Conservation (phyloP, 2,113 vertebrate species). For the Proterorhinus semilunaris region DNA sequence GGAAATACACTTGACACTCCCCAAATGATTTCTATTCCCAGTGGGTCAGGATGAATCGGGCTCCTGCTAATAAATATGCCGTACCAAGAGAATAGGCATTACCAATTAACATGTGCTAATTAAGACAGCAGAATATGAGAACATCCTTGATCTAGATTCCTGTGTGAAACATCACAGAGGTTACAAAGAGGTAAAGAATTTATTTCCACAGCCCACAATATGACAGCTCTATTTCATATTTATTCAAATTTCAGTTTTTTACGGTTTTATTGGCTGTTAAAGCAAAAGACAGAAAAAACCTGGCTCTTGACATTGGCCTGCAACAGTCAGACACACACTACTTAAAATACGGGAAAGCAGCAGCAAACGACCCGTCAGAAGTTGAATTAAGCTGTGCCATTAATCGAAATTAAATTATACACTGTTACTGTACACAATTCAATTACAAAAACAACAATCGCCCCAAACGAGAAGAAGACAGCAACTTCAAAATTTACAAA, state of each 20-base stretch:
- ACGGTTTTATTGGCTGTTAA: not conserved
- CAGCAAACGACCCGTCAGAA: constrained; percentile 24
- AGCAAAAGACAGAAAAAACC: constrained; percentile 3
- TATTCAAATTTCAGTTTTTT: not conserved
- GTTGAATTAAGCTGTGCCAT: not conserved
- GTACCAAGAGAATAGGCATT: constrained; percentile 48
- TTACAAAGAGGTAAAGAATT: constrained; percentile 59
- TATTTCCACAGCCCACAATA: constrained; percentile 5
- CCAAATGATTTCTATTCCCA: constrained; percentile 56
- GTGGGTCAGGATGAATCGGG: constrained; percentile 50
- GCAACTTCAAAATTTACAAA: no score
- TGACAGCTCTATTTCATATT: not conserved
- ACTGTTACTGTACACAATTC: no score
- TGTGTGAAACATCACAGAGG: constrained; percentile 53
- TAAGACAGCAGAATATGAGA: constrained; percentile 60
- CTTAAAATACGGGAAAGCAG: constrained; percentile 40
- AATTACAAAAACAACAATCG: no score
- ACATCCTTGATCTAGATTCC: constrained; percentile 71
- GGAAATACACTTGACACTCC: constrained; percentile 50
- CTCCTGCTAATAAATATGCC: constrained; percentile 62
- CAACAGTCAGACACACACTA: constrained; percentile 37
- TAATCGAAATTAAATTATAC: no score
- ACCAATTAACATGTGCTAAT: constrained; percentile 73
- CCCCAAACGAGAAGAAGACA: no score
- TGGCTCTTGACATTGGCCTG: constrained; percentile 31